These are phyloP conservation scores for Protophormia terraenovae DNA, from an alignment of 2,888 invertebrate genomes.

Conservation along the genomic window DNA sequence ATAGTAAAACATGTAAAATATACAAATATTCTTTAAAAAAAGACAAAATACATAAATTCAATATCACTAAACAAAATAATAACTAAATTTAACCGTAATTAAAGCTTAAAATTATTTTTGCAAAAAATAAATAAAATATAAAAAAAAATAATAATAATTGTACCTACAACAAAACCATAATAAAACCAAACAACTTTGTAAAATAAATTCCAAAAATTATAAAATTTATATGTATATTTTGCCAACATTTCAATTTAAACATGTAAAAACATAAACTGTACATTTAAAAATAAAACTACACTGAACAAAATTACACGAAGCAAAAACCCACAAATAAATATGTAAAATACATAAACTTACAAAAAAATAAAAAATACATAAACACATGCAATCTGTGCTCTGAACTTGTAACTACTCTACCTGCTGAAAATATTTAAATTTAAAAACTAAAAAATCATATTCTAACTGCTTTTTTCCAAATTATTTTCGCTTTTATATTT, in stretches of 20 bases:
- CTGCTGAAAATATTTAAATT: slow-evolving; percentile 49
- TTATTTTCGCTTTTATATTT: slow-evolving; percentile 33
- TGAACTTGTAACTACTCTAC: slow-evolving; percentile 60
- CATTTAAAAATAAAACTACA: not conserved
- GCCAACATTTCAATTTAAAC: slow-evolving; percentile 7
- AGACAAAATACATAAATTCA: not conserved
- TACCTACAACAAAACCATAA: not conserved
- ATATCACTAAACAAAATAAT: not conserved
- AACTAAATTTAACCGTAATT: not conserved
- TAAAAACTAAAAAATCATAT: not conserved
- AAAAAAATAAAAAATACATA: not conserved
- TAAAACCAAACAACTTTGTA: slow-evolving; percentile 9
- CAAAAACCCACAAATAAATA: not conserved
- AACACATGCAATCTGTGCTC: slow-evolving; percentile 50
- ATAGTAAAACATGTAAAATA: not conserved
- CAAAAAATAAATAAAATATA: not conserved
- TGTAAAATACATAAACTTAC: slow-evolving; percentile 2
- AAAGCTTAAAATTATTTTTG: slow-evolving; percentile 30
- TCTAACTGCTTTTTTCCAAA: slow-evolving; percentile 40
- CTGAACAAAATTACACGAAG: not conserved
- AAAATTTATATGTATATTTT: slow-evolving; percentile 1
- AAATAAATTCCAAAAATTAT: not conserved
- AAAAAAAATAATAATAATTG: not conserved
- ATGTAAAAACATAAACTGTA: slow-evolving; percentile 1
- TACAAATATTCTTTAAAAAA: not conserved